These are phyloP conservation scores for Ylistrum balloti DNA, from an alignment of 1,140 invertebrate species.

Conservation along the genomic window DNA sequence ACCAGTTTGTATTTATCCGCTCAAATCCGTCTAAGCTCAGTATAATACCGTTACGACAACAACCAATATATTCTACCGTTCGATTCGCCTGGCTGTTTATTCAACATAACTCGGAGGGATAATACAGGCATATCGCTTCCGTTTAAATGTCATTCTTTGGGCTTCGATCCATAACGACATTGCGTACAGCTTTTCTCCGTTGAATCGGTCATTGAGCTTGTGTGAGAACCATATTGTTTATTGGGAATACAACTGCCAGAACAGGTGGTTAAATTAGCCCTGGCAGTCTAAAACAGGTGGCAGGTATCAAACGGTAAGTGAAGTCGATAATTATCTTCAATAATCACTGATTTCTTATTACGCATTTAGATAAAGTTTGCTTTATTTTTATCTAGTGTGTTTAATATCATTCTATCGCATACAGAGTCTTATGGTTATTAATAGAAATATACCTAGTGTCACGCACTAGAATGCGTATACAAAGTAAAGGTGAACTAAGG, in stretches of 20 bases:
- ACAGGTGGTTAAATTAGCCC: background rate
- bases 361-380: background rate
- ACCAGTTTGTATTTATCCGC: background rate
- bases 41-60: slow-evolving; percentile 21
- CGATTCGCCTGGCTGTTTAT: slow-evolving; percentile 12
- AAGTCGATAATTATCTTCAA: background rate
- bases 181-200: background rate
- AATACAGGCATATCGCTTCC: slow-evolving; percentile 32
- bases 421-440: background rate
- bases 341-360: background rate
- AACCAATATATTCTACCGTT: background rate
- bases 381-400: background rate
- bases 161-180: slow-evolving; percentile 23
- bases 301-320: background rate
- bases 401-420: background rate
- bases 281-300: background rate
- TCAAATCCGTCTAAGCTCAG: slow-evolving; percentile 31
- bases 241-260: background rate
- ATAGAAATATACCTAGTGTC: background rate
- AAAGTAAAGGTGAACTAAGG: background rate
- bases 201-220: background rate
- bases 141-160: slow-evolving; percentile 21
- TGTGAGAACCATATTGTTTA: background rate
- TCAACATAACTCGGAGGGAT: background rate
- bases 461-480: background rate